Evolutionary conservation across 2,888 invertebrate genomes (phyloP).

Genomic region (Melanotus villosus): DNA sequence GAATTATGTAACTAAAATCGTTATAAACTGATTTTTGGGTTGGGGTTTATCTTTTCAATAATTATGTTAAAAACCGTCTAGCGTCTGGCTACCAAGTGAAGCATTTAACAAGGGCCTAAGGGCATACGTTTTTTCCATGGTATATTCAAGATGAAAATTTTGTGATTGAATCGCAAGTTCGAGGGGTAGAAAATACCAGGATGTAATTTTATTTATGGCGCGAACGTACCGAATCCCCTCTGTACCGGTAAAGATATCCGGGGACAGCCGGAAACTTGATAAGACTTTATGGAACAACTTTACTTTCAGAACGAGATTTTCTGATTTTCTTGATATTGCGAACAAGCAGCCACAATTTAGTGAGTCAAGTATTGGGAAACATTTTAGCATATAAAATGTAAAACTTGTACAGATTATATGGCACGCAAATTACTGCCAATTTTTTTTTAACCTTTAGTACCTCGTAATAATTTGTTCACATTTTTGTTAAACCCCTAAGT

Average conservation of each 20-base stretch:
- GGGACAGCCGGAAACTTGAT: slow-evolving; percentile 53
- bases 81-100: slow-evolving; percentile 11
- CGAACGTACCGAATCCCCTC: slow-evolving; percentile 42
- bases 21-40: too few species aligned
- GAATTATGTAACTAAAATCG: too few species aligned
- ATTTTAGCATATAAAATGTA: slow-evolving; percentile 22
- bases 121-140: neutral
- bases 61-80: too few species aligned
- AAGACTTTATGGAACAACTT: slow-evolving; percentile 54
- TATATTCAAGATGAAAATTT: slow-evolving; percentile 37
- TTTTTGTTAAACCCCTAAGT: neutral
- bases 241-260: slow-evolving; percentile 50
- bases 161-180: slow-evolving; percentile 38
- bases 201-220: slow-evolving; percentile 41
- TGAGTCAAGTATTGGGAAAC: slow-evolving; percentile 33
- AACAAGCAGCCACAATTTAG: slow-evolving; percentile 39
- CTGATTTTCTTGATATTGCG: slow-evolving; percentile 38
- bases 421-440: slow-evolving; percentile 6
- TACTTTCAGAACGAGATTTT: slow-evolving; percentile 50
- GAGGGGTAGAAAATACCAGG: slow-evolving; percentile 38
- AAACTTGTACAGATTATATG: slow-evolving; percentile 6
- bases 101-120: slow-evolving; percentile 11
- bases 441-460: neutral
- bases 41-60: too few species aligned
- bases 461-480: neutral